Evolutionary conservation across 1,140 invertebrate species (phyloP).

Genomic region (Bemisia tabaci): DNA sequence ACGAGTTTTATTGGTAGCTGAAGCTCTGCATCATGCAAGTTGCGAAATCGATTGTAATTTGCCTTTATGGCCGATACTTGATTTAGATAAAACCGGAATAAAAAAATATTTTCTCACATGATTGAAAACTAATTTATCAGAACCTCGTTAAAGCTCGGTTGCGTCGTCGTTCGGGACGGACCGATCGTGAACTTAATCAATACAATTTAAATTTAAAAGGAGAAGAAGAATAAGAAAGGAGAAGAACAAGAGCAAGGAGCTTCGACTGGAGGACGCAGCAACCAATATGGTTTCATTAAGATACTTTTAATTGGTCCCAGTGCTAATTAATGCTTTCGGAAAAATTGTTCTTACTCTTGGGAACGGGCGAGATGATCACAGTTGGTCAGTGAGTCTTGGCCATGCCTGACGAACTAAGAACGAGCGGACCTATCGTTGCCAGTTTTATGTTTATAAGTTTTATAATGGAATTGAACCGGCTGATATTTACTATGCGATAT

Average conservation of each 20-base stretch:
- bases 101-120: not conserved
- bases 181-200: not conserved
- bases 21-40: too few relatives aligned
- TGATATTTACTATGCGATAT: too few relatives aligned
- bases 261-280: not conserved
- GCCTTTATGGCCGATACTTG: not conserved
- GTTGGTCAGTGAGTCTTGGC: not conserved
- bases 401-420: too few relatives aligned
- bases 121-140: not conserved
- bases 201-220: not conserved
- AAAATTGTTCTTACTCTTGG: not conserved
- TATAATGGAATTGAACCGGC: too few relatives aligned
- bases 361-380: not conserved
- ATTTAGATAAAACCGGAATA: not conserved
- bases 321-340: not conserved
- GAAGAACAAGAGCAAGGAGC: not conserved
- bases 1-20: too few relatives aligned
- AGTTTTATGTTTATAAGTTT: too few relatives aligned
- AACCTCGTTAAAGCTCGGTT: not conserved
- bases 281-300: not conserved
- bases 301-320: not conserved
- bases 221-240: not conserved
- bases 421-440: too few relatives aligned
- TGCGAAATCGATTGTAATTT: too few relatives aligned
- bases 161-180: not conserved